Evolutionary conservation across 2,113 vertebrate species (phyloP).

Genomic region (Poeciliopsis occidentalis): DNA sequence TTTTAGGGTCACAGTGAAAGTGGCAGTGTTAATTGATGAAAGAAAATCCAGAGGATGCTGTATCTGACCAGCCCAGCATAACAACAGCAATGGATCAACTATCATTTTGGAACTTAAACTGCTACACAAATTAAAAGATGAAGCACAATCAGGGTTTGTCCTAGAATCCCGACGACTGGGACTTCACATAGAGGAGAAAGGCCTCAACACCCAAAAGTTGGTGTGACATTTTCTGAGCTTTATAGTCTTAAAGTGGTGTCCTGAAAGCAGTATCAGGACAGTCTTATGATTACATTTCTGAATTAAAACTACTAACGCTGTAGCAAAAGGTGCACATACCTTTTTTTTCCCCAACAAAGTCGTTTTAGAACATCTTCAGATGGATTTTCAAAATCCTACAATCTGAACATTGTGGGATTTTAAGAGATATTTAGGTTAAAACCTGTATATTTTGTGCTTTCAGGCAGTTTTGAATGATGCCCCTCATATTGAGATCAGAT

Average conservation of each 20-base stretch:
- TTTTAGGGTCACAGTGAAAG: constrained; percentile 32
- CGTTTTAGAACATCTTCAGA: too few relatives aligned
- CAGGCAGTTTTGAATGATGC: neutral
- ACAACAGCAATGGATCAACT: neutral
- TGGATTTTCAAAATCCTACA: too few relatives aligned
- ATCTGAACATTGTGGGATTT: too few relatives aligned
- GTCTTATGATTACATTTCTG: too few relatives aligned
- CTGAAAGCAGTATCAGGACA: too few relatives aligned
- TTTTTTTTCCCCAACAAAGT: too few relatives aligned
- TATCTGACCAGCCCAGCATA: neutral
- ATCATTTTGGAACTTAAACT: neutral
- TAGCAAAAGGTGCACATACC: too few relatives aligned
- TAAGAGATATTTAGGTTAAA: too few relatives aligned
- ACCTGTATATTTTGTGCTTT: neutral
- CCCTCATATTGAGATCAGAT: neutral
- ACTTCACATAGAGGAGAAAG: neutral
- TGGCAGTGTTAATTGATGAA: constrained; percentile 24
- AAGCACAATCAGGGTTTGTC: neutral
- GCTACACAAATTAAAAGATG: neutral
- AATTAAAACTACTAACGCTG: too few relatives aligned
- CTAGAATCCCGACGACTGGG: too few relatives aligned
- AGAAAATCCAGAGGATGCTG: neutral
- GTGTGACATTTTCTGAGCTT: too few relatives aligned
- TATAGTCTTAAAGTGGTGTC: too few relatives aligned
- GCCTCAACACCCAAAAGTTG: neutral